Evolutionary conservation across 2,797 vertebrate genomes (phyloP), one percentile per base, ranked within the genome.

Genomic region (Cryptoblepharus egeriae): DNA sequence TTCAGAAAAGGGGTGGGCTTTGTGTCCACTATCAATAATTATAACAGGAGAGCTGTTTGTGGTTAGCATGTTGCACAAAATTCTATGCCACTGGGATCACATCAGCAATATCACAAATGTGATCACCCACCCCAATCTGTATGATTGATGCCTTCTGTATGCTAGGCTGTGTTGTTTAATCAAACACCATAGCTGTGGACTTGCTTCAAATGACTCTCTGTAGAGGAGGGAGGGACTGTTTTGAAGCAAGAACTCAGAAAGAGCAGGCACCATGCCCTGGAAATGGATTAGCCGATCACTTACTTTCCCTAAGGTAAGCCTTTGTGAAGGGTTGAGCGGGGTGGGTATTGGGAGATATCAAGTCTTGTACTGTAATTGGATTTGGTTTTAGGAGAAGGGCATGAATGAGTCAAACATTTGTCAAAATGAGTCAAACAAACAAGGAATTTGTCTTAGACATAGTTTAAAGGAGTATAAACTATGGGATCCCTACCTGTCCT

Each of bases 201-300:
- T 72, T 70, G 13, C 39, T 68, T 22, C 37, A 68, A 30, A 18
- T 68, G 69, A 73, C 64, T 61, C 57, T 71, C 0, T 0, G 0
- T 0, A 28, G 55, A 35, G 79, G 0, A 30, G 69, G 73, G 81
- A 57, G 70, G 83, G 22, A 57, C 0, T 0, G 80, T 3, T 39
- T 0, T 3, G 80, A 30, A 81, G 55, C 39, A 32, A 26, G 69
- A 60, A 60, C 71, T 57, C 32, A 9, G 0, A 75, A 55, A 87
- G 30, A 1, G 0, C 64, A 87, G 76, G 24, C 0, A 1, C 69
- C 67, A 87, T 92, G 91, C 78, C 74, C 0, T 92, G 91, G 90
- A 91, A 87, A 30, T 92, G 90, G 92, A 90, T 91, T 89, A 88
- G 69, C 65, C 92, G 87, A 79, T 80, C 85, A 26, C 67, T 92